phyloP scores from a whole-genome alignment of 1,140 invertebrate species.

The Antheraea pernyi region DNA sequence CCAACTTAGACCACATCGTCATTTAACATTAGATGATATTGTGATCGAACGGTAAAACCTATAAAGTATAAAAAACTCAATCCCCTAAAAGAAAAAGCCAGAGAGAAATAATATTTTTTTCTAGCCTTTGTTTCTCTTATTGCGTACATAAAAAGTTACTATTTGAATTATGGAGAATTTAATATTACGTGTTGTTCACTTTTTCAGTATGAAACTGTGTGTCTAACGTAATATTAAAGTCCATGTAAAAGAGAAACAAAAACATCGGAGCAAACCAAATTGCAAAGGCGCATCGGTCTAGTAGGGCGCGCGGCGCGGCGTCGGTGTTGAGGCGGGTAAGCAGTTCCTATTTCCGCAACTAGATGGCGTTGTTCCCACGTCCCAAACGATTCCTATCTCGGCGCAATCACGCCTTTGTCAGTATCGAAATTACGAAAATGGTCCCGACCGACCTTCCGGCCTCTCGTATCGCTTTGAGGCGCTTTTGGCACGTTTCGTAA shows the following conservation, averaged over 20 bases:
- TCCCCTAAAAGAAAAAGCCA: no score
- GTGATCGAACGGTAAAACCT: no score
- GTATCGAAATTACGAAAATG: slow-evolving; percentile 35
- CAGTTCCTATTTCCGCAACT: slow-evolving; percentile 62
- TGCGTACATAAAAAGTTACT: no score
- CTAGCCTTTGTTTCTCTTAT: no score
- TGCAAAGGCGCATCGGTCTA: slow-evolving; percentile 15
- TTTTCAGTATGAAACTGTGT: no score
- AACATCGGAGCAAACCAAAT: slow-evolving; percentile 12
- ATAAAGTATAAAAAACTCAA: no score
- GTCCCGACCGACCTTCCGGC: slow-evolving; percentile 44
- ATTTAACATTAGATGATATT: no score
- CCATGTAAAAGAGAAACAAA: neutral
- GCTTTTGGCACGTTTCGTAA: slow-evolving; percentile 41
- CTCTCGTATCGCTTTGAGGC: slow-evolving; percentile 29
- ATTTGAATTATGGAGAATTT: no score
- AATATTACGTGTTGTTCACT: no score
- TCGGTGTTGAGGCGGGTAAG: slow-evolving; percentile 49
- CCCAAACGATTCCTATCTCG: slow-evolving; percentile 39
- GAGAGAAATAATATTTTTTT: no score
- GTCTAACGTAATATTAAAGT: neutral
- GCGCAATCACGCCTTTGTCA: slow-evolving; percentile 61
- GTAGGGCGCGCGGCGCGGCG: slow-evolving; percentile 10
- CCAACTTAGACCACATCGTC: no score
- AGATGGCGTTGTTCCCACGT: slow-evolving; percentile 54